Evolutionary conservation across 2,888 invertebrate species (phyloP).

Genomic region (Heteromyza rotundicornis): DNA sequence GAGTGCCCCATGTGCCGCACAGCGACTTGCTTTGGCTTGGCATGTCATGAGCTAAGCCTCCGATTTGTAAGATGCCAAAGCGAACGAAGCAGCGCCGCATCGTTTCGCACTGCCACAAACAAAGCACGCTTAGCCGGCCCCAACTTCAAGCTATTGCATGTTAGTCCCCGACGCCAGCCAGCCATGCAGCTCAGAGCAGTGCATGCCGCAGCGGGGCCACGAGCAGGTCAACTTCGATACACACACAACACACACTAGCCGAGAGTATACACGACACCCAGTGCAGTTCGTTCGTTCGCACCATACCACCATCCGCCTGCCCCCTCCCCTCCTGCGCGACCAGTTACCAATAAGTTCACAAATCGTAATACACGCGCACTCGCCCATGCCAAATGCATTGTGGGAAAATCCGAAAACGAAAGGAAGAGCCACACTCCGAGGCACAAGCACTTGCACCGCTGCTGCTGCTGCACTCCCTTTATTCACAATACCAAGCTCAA

Average conservation of each 20-base stretch:
- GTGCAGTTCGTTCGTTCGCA: background rate
- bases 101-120: background rate
- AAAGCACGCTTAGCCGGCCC: constrained; percentile 29
- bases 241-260: constrained; percentile 27
- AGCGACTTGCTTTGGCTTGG: constrained; percentile 35
- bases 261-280: background rate
- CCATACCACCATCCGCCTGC: background rate
- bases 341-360: background rate
- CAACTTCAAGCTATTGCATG: constrained; percentile 32
- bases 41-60: constrained; percentile 45
- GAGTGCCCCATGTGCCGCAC: constrained; percentile 44
- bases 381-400: constrained; percentile 45
- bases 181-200: constrained; percentile 33
- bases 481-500: too few relatives aligned
- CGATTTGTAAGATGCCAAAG: constrained; percentile 33
- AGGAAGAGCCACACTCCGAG: constrained; percentile 55
- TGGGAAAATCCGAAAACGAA: constrained; percentile 60
- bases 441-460: background rate
- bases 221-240: constrained; percentile 49
- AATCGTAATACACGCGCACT: background rate
- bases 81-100: constrained; percentile 16
- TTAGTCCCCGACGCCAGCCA: constrained; percentile 33
- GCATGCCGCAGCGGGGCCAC: constrained; percentile 51
- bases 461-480: background rate
- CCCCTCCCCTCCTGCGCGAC: background rate